Evolutionary conservation across 2,888 invertebrate genomes (phyloP), one percentile per base, ranked within the genome.

Genomic region (Oscheius sp.): DNA sequence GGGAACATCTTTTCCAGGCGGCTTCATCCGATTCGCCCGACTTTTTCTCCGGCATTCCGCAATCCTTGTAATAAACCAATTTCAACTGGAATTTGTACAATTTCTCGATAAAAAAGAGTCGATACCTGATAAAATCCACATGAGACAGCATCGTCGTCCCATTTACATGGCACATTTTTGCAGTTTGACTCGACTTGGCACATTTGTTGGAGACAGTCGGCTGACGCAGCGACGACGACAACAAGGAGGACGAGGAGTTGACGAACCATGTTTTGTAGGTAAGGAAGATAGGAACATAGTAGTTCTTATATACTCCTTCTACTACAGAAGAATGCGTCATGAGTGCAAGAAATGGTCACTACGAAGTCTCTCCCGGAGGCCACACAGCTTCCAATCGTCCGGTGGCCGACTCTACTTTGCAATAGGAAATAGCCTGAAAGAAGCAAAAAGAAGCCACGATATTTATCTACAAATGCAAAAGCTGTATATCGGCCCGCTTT

Each of bases 21-120:
- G 66, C 43, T 18, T 83, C 75, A n/a, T 29, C 49, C 18, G 25
- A 25, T 41, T 87, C 83, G 29, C 88, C 87, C 7, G 80, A 77
- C 29, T 63, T 43, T 23, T 86, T 79, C 56, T 87, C 87, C 3
- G 85, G 86, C 53, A 69, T 68, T 6, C 85, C 85, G 73, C 89
- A 89, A 74, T 89, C 89, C 1, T 73, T 69, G 81, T 85, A 89
- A 74, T 89, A 89, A 1, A 66, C 68, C 2, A 78, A 53, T 69
- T 89, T 89, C 18, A 89, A 84, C 78, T 89, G 88, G 35, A 58
- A 27, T 16, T 52, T 7, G 18, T 52, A 6, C 9, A 6, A 6
- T 58, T 21, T 58, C 9, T 16, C 2, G 29, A 29, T 41, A 21
- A 9, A 61, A 35, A 12, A n/a, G n/a, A n/a, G 6, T 2, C 16